Conservation (phyloP, 2,113 vertebrate genomes). For the Prunella fulvescens region DNA sequence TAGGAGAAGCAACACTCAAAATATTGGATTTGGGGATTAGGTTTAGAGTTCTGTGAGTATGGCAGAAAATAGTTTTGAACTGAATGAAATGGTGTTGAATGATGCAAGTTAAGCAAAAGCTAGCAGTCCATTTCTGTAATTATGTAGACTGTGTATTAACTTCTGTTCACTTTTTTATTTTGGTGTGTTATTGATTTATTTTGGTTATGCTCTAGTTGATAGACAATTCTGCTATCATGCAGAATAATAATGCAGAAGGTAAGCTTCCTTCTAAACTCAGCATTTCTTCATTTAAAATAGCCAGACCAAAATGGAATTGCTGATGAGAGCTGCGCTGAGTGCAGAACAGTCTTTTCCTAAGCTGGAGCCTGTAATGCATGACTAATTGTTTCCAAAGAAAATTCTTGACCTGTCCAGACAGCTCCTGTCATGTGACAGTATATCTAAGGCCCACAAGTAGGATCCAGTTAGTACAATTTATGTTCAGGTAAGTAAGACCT, state of each 20-base stretch:
- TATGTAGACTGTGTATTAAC: not conserved
- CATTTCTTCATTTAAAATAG: not conserved
- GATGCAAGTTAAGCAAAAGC: not conserved
- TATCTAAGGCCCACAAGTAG: not conserved
- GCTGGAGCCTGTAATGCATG: not conserved
- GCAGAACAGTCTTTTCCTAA: not conserved
- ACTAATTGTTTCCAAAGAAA: conserved; percentile 46
- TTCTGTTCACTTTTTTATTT: not conserved
- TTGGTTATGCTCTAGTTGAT: not conserved
- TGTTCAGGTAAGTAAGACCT: conserved; percentile 29
- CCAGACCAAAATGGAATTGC: not conserved
- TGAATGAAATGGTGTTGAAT: not conserved
- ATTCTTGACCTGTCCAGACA: conserved; percentile 9
- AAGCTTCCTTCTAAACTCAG: not conserved
- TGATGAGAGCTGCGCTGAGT: not conserved
- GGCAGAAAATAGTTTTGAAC: not conserved
- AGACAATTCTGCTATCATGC: not conserved
- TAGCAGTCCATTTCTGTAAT: not conserved
- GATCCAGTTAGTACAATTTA: not conserved
- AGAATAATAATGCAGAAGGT: not conserved
- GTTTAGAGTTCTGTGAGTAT: not conserved
- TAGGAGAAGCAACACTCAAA: not conserved
- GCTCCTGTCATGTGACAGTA: not conserved
- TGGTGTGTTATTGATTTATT: not conserved
- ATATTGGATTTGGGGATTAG: not conserved